Percentiles rank a stretch among this genome's conserved stretches.
These are phyloP conservation scores for Hydractinia echinata DNA, from an alignment of 30 jellyfish, hydroid and myxozoan genomes.

Conservation along the genomic window DNA sequence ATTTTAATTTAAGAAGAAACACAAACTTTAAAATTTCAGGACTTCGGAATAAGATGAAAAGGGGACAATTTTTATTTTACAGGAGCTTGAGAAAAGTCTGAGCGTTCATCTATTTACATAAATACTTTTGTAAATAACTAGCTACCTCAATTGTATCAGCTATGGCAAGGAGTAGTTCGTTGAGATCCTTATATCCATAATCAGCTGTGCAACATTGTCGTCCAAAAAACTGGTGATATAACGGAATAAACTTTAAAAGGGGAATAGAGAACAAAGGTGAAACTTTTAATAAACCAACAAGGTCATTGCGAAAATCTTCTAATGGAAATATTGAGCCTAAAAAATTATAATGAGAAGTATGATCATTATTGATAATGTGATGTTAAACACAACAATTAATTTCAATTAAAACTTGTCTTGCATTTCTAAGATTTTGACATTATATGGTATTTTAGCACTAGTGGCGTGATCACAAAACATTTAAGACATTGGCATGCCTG, in stretches of 20 bases:
- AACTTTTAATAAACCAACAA: constrained; percentile 9
- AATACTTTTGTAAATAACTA: not conserved
- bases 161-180: constrained; percentile 27
- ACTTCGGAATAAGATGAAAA: not conserved
- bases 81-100: no score
- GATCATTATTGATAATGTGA: not conserved
- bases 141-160: constrained; percentile 23
- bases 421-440: no score
- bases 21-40: not conserved
- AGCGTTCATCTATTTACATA: no score
- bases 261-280: constrained; percentile 29
- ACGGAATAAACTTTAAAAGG: not conserved
- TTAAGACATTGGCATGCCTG: no score
- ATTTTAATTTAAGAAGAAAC: not conserved
- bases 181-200: constrained; percentile 40
- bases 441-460: no score
- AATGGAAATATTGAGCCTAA: not conserved
- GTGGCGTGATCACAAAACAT: no score
- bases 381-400: not conserved
- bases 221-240: constrained; percentile 60
- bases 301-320: constrained; percentile 14
- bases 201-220: constrained; percentile 31
- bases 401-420: not conserved
- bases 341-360: not conserved
- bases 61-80: no score